Base-by-base conservation (phyloP, 2,113 vertebrate species). In the Rhipidura dahli region DNA sequence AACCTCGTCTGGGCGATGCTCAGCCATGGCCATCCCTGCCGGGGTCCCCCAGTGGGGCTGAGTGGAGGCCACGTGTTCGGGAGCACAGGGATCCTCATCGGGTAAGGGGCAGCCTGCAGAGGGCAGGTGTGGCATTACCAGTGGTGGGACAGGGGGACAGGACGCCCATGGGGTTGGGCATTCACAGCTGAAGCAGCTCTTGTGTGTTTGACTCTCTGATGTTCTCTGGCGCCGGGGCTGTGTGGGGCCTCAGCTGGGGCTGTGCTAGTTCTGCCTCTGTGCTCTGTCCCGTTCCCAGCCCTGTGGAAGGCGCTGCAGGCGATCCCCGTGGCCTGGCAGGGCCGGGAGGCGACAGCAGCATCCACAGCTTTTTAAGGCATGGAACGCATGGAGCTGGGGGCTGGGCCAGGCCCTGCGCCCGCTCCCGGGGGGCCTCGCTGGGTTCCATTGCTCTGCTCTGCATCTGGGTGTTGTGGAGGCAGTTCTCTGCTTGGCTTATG, bases 31-130 rank as follows among this genome's bases (percentile, higher is more conserved):
- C 33, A 15, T 22, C 23, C 35, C 61, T 59, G 37, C 37, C 12
- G 12, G 27, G 33, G 11, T 59, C 17, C 13, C 17, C 15, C 37
- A 15, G 7, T 3, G 16, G 15, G 28, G 14, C 71, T 1, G 7
- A 31, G 64, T 0, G 0, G 49, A 17, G 16, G 13, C 17, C 1
- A 11, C 1, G 2, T 13, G 30, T 57, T 42, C 0, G 0, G 31
- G 65, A 69, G 35, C 49, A 1, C 15, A 5, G 49, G 1, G 6
- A 40, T 5, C 28, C 66, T 39, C 6, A 1, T 11, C 0, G 1
- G 20, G 13, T 45, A 2, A 12, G 6, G 66, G 39, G 33, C 65
- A 39, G 70, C 33, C 31, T 56, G 27, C 2, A 11, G 47, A 35
- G 35, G 26, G 18, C 7, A 1, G 33, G 9, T 1, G 15, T 57